These are phyloP conservation scores for Mesopsocus fuscifrons DNA, from an alignment of 2,888 invertebrate genomes.

Conservation along the genomic window DNA sequence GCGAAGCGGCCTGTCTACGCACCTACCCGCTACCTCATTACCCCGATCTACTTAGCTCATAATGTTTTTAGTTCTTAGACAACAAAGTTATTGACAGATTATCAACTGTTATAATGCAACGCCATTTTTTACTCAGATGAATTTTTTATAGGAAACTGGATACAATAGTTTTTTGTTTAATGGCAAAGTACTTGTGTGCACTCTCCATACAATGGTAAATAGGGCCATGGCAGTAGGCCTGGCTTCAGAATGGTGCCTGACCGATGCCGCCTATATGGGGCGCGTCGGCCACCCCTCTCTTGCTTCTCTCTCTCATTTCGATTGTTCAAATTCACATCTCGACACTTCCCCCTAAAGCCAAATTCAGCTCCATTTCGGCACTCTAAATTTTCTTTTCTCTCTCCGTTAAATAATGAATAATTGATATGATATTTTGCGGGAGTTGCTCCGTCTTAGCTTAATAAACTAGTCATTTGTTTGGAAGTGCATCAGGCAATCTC, in stretches of 20 bases:
- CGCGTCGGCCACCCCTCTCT: not conserved
- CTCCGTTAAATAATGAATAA: not conserved
- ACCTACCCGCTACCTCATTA: not conserved
- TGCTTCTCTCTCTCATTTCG: not conserved
- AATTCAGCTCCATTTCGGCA: not conserved
- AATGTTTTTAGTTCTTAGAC: slow-evolving; percentile 7
- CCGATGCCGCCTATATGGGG: not conserved
- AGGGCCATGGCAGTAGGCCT: not conserved
- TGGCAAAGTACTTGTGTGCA: slow-evolving; percentile 10
- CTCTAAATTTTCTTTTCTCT: not conserved
- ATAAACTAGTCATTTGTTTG: slow-evolving; percentile 10
- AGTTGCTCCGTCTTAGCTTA: slow-evolving; percentile 3
- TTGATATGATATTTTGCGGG: not conserved
- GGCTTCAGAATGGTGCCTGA: not conserved
- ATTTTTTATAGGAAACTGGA: not conserved
- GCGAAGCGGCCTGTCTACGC: slow-evolving; percentile 9
- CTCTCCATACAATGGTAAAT: not conserved
- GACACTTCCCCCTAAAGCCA: not conserved
- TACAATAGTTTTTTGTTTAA: not conserved
- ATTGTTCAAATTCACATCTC: not conserved
- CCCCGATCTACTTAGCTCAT: not conserved
- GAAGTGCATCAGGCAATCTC: slow-evolving; percentile 11
- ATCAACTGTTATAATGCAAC: slow-evolving; percentile 6
- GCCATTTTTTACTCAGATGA: not conserved
- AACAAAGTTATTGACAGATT: slow-evolving; percentile 8